A percentile compares a stretch with the other conserved stretches of the same genome.
phyloP scores from a whole-genome alignment of 2,113 vertebrate genomes.

The Semicossyphus pulcher region DNA sequence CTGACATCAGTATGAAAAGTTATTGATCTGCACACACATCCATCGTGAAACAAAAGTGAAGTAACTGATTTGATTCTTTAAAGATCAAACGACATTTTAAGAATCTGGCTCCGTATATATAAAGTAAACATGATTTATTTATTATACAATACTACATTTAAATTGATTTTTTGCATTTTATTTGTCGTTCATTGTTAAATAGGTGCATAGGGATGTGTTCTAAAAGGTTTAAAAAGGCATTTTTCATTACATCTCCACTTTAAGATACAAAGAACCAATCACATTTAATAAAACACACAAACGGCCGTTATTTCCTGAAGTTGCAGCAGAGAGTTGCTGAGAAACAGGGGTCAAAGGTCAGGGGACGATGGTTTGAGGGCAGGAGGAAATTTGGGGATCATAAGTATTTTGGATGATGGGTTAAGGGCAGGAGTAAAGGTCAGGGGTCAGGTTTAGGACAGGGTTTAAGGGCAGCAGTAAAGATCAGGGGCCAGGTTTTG shows the following conservation, averaged over 20 bases:
- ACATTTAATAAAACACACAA: constrained; percentile 6
- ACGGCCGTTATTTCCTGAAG: background rate
- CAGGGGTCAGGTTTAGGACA: background rate
- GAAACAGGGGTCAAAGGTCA: background rate
- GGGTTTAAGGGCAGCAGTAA: background rate
- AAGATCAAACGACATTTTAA: too few relatives aligned
- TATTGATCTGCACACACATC: constrained; percentile 2
- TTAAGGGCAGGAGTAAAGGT: background rate
- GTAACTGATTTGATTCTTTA: background rate
- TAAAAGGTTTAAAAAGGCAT: background rate
- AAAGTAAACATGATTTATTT: background rate
- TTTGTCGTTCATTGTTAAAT: background rate
- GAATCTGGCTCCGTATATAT: too few relatives aligned
- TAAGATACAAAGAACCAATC: background rate
- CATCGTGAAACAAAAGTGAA: background rate
- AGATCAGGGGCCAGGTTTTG: background rate
- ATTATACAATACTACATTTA: background rate
- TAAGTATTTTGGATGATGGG: background rate
- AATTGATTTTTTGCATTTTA: too few relatives aligned
- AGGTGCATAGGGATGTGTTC: background rate
- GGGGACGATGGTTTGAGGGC: too few relatives aligned
- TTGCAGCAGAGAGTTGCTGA: background rate
- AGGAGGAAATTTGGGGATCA: too few relatives aligned
- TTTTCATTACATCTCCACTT: background rate
- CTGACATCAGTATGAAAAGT: background rate